Base-by-base conservation (phyloP, 2,797 vertebrate genomes). In the Chaunax sp. region DNA sequence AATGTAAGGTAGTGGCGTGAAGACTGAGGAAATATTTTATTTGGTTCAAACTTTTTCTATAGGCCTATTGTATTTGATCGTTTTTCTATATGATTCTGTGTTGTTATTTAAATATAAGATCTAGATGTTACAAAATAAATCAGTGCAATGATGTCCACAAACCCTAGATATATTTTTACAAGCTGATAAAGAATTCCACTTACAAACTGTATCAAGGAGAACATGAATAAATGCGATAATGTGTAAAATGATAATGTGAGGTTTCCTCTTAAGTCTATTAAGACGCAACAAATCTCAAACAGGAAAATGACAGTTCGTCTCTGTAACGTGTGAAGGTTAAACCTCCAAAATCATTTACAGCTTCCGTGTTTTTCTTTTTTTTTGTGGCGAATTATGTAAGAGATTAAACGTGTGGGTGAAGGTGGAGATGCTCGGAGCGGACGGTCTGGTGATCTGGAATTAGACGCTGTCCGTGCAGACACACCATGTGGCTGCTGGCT, bases 401-500 rank as follows among this genome's bases (percentile, higher is more conserved):
- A 83, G 89, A 85, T 77, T 85, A 78, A 85, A 85, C 86, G 57
- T 58, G 79, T 0, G 79, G 47, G 26, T 78, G 83, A 74, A 89
- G 85, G 91, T 93, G 89, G 87, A 78, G 87, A 91, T 86, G 93
- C 86, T 90, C 75, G 88, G 62, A 80, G 61, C 72, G 65, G 52
- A 30, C 77, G 45, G 61, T n/a, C n/a, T 41, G 68, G 68, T 78
- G 71, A 77, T 68, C 85, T 83, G 90, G 85, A 87, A 90, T 93
- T 93, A 90, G 72, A 87, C 70, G 75, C 75, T n/a, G n/a, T n/a
- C n/a, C n/a, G n/a, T n/a, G 78, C 33, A n/a, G n/a, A n/a, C n/a
- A n/a, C 85, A 86, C 68, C 86, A 92, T 91, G 90, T 56, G 85
- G 80, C 77, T 71, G 81, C 55, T 35, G 52, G 73, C 75, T 58